phyloP scores from a whole-genome alignment of 2,888 invertebrate genomes.

The Antheraea assamensis region DNA sequence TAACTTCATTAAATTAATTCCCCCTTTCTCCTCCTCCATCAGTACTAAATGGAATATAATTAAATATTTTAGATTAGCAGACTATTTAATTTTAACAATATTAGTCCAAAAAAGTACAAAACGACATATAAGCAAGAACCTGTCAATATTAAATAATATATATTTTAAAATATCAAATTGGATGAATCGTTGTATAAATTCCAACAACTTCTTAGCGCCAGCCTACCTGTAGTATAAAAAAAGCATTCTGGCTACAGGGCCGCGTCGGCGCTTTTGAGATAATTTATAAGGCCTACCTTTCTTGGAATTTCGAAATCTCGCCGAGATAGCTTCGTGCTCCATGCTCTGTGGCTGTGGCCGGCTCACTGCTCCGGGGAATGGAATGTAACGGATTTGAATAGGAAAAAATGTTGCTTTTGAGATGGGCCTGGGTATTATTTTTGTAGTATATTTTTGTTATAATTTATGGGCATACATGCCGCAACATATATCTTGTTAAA shows the following conservation, averaged over 20 bases:
- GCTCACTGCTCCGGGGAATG: slow-evolving; percentile 67
- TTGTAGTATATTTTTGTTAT: slow-evolving; percentile 51
- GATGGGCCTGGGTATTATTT: slow-evolving; percentile 48
- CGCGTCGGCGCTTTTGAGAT: slow-evolving; percentile 82
- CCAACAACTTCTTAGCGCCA: slow-evolving; percentile 76
- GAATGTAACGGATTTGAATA: slow-evolving; percentile 79
- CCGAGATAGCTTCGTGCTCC: slow-evolving; percentile 64
- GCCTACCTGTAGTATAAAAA: slow-evolving; percentile 79
- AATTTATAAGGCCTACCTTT: slow-evolving; percentile 81
- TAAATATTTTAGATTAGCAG: neutral
- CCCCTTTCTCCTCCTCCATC: too few relatives aligned
- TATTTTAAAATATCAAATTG: slow-evolving; percentile 50
- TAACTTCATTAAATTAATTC: too few relatives aligned
- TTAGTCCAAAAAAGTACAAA: neutral
- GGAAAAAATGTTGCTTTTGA: slow-evolving; percentile 74
- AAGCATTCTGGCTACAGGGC: slow-evolving; percentile 76
- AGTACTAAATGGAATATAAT: neutral
- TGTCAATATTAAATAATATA: neutral
- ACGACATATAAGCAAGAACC: neutral
- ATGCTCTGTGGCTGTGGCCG: slow-evolving; percentile 42
- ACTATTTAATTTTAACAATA: neutral
- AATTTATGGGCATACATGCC: slow-evolving; percentile 35
- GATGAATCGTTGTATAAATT: slow-evolving; percentile 61
- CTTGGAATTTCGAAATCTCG: slow-evolving; percentile 81
- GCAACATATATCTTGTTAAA: neutral